Conservation (phyloP, 2,888 invertebrate genomes). For the Drosophila fulvimacula region DNA sequence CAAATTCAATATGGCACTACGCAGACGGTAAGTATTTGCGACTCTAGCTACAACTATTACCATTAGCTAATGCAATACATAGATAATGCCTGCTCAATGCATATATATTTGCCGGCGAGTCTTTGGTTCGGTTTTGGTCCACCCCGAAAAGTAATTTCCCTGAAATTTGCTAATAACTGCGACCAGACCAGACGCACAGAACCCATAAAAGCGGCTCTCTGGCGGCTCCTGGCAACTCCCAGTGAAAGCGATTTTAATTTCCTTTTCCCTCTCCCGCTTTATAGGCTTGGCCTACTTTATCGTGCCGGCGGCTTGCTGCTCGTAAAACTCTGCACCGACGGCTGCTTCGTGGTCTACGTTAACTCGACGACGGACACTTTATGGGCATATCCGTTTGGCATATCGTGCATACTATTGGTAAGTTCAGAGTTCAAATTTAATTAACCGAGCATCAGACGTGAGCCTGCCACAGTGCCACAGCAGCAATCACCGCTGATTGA, state of each 20-base stretch:
- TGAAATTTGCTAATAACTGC: constrained; percentile 33
- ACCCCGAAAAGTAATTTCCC: constrained; percentile 51
- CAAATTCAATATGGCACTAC: constrained; percentile 87
- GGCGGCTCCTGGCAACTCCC: constrained; percentile 11
- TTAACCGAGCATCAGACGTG: constrained; percentile 18
- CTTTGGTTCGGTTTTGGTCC: constrained; percentile 12
- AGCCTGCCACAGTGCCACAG: constrained; percentile 23
- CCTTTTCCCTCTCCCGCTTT: constrained; percentile 20
- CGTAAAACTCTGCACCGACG: constrained; percentile 87
- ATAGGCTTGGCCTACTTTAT: constrained; percentile 87
- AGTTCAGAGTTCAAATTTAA: constrained; percentile 78
- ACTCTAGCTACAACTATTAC: not conserved
- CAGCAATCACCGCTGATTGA: constrained; percentile 26
- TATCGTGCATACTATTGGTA: constrained; percentile 87
- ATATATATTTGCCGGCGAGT: not conserved
- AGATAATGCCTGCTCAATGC: constrained; percentile 5
- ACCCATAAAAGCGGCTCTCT: constrained; percentile 34
- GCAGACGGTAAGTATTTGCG: constrained; percentile 80
- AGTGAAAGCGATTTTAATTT: constrained; percentile 49
- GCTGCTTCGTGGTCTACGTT: constrained; percentile 88
- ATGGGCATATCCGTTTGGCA: constrained; percentile 87
- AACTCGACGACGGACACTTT: constrained; percentile 87
- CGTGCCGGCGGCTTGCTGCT: constrained; percentile 87
- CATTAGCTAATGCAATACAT: constrained; percentile 21
- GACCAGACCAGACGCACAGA: constrained; percentile 33